Percentiles rank a stretch among this genome's conserved stretches.
Evolutionary conservation across 1,140 invertebrate genomes (phyloP).

Genomic region (Orchestia grillus): DNA sequence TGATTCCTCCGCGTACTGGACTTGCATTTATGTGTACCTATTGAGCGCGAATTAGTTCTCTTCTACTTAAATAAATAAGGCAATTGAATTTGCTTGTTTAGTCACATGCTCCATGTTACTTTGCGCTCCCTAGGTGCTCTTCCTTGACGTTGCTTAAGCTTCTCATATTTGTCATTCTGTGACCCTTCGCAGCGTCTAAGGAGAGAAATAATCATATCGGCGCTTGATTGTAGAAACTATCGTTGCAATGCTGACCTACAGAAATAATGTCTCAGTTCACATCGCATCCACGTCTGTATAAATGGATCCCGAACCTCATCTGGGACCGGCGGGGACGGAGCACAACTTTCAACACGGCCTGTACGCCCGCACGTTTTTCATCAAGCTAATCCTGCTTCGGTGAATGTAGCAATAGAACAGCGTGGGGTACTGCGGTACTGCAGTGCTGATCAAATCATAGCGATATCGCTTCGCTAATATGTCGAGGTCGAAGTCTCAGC

Average conservation of each 20-base stretch:
- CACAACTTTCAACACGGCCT: background rate
- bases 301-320: background rate
- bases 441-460: background rate
- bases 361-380: background rate
- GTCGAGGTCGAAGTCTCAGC: background rate
- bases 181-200: background rate
- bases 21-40: background rate
- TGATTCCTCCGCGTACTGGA: background rate
- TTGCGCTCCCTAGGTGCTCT: too few species aligned
- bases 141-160: too few species aligned
- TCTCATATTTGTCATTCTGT: too few species aligned
- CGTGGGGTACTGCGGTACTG: background rate
- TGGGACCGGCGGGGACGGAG: background rate
- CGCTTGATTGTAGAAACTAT: background rate
- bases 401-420: background rate
- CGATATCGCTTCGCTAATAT: background rate
- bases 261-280: background rate
- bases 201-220: background rate
- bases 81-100: background rate
- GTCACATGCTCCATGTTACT: background rate
- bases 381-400: background rate
- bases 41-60: background rate
- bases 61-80: background rate
- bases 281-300: background rate
- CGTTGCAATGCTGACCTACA: background rate